Conservation (phyloP, 2,888 invertebrate genomes). For the Drosophila fulvimacula region DNA sequence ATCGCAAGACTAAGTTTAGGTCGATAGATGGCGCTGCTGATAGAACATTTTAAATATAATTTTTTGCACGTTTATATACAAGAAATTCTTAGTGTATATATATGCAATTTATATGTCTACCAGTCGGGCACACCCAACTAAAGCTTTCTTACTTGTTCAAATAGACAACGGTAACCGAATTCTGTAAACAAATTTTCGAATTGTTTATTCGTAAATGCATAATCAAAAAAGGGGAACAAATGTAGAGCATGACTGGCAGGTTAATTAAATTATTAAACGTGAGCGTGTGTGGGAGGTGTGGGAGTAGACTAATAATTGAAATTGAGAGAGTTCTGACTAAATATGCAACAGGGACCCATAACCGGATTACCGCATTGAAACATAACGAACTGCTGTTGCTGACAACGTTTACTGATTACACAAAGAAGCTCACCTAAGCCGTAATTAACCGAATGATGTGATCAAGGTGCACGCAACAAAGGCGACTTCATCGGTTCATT, state of each 20-base stretch:
- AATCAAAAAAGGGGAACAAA: neutral
- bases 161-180: too few relatives aligned
- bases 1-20: too few relatives aligned
- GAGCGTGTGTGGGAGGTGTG: neutral
- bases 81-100: too few relatives aligned
- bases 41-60: too few relatives aligned
- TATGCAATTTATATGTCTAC: too few relatives aligned
- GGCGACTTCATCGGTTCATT: neutral
- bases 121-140: too few relatives aligned
- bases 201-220: neutral
- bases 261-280: neutral
- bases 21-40: too few relatives aligned
- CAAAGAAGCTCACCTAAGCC: neutral
- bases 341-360: conserved; percentile 1
- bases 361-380: neutral
- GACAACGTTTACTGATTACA: neutral
- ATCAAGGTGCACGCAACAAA: neutral
- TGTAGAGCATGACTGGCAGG: neutral
- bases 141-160: too few relatives aligned
- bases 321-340: neutral
- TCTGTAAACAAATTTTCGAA: neutral
- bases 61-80: too few relatives aligned
- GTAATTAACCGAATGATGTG: neutral
- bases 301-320: neutral
- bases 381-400: neutral